Evolutionary conservation across 1,140 invertebrate species (phyloP).

Genomic region (Hycleus phaleratus): DNA sequence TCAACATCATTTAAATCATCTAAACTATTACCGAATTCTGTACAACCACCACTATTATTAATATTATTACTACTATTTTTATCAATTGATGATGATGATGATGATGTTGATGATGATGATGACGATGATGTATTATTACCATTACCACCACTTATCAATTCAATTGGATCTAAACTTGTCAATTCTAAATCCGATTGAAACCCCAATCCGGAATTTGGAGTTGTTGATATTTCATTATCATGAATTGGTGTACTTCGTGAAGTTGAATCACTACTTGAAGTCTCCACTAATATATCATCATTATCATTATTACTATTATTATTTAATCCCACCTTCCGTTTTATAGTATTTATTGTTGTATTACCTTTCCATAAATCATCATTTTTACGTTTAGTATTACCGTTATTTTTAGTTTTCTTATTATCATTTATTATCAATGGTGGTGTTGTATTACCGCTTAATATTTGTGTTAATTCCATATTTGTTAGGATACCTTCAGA

Average conservation of each 20-base stretch:
- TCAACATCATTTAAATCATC: conserved; percentile 45
- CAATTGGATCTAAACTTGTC: conserved; percentile 52
- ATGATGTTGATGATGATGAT: no score
- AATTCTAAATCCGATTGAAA: conserved; percentile 56
- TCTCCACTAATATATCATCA: conserved; percentile 49
- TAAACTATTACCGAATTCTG: conserved; percentile 48
- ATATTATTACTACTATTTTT: conserved; percentile 41
- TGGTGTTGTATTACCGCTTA: conserved; percentile 21
- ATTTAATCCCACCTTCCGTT: conserved; percentile 45
- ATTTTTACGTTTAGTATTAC: conserved; percentile 43
- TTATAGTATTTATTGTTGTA: conserved; percentile 25
- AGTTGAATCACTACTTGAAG: conserved; percentile 59
- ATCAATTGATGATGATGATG: conserved; percentile 24
- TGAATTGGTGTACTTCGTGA: conserved; percentile 51
- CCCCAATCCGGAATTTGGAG: conserved; percentile 51
- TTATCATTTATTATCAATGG: background rate
- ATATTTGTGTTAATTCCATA: conserved; percentile 35
- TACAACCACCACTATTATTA: no score
- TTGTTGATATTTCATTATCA: conserved; percentile 41
- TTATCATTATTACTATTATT: conserved; percentile 10
- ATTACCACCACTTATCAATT: conserved; percentile 41
- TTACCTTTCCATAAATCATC: conserved; percentile 46
- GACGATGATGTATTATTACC: background rate
- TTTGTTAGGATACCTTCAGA: conserved; percentile 31
- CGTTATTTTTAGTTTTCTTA: conserved; percentile 23